A percentile compares a stretch with the other conserved stretches of the same genome.
Evolutionary conservation across 2,797 vertebrate genomes (phyloP).

Genomic region (Glossophaga mutica): DNA sequence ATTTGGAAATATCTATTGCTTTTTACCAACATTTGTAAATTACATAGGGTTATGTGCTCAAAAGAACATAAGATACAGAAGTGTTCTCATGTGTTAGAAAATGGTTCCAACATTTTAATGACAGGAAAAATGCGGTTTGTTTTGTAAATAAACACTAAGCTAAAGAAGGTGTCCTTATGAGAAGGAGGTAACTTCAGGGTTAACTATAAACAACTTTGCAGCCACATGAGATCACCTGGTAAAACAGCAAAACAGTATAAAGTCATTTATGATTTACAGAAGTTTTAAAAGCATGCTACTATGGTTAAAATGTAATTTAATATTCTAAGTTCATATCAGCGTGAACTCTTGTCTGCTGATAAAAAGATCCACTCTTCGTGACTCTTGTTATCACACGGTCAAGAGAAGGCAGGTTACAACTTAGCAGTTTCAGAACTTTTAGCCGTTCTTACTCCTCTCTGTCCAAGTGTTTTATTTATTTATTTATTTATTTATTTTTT

Average conservation of each 20-base stretch:
- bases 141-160: constrained; percentile 41
- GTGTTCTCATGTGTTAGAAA: constrained; percentile 60
- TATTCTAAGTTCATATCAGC: constrained; percentile 38
- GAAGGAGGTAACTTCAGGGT: background rate
- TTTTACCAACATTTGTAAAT: constrained; percentile 62
- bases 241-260: background rate
- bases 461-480: constrained; percentile 28
- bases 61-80: constrained; percentile 52
- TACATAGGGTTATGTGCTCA: constrained; percentile 49
- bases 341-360: background rate
- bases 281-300: constrained; percentile 3
- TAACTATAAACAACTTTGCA: constrained; percentile 43
- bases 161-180: background rate
- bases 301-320: constrained; percentile 29
- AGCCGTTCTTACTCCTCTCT: constrained; percentile 24
- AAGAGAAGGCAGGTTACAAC: constrained; percentile 14
- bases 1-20: constrained; percentile 43
- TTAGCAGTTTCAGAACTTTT: constrained; percentile 21
- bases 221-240: constrained; percentile 15
- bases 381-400: background rate
- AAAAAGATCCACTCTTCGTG: background rate
- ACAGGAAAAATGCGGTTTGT: background rate
- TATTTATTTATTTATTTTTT: too few species aligned
- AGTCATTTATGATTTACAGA: background rate
- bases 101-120: constrained; percentile 45